Evolutionary conservation across 1,140 invertebrate species (phyloP), one percentile per base, ranked within the genome.

Genomic region (Leptinotarsa undecemlineata): DNA sequence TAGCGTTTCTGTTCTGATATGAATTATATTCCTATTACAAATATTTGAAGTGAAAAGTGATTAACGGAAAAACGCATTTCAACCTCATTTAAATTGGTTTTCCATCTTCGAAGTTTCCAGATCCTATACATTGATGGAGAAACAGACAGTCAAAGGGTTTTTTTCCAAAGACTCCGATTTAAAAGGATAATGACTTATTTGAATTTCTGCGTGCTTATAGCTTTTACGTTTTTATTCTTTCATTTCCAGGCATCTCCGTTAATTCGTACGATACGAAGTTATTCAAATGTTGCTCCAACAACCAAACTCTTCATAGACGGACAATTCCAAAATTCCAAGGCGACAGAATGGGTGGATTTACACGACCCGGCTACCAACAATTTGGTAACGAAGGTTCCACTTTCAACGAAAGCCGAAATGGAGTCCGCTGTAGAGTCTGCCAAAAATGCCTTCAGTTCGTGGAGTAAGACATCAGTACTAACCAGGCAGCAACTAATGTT

Each of bases 401-500:
- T 98, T 86, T 88, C 92, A 14, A 99, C 98, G 1, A 87, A 91
- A 74, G 20, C 21, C 19, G 98, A 99, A 88, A 97, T 99, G 95
- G 90, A 97, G 80, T 85, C 88, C 33, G 98, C 98, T 0, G 93
- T 99, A 11, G 90, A 92, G 67, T 92, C 95, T 26, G 92, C 95
- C 3, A 96, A 95, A 84, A 90, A 91, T 73, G 97, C 95, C 1
- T 96, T 90, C 81, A 71, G 80, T 81, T 83, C 91, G 68, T 99
- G 98, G 98, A 94, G 92, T 62, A 89, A 96, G 82, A 96, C 95
- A 20, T 98, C 98, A 5, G 91, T 99, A 42, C 88, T 99, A 60
- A 94, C 95, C 0, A 89, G 98, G 69, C 98, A 99, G 86, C 96
- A 97, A 85, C 88, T 97, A 20, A 98, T 99, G 96, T 95, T 99